Base-by-base conservation (phyloP, 2,888 invertebrate genomes). In the Habrosyne pyritoides region DNA sequence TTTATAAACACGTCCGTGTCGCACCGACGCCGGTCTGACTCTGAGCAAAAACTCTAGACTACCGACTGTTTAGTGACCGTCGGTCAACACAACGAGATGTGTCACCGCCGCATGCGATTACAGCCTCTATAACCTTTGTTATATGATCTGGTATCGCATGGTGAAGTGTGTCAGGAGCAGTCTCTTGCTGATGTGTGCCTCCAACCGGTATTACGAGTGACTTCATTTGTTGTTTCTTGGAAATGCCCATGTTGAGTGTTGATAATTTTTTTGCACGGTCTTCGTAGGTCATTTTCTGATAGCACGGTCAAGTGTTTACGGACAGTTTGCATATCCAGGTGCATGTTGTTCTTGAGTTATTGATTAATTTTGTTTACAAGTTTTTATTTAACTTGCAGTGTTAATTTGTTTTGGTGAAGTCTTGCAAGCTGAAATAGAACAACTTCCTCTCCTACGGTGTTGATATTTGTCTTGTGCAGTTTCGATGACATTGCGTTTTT, bases 191-290 rank as follows among this genome's bases (percentile, higher is more conserved):
- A 3, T 7, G 47, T 3, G 22, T 1, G 14, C 26, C 12, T n/a
- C 2, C 14, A 48, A 48, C 48, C 48, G 48, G 48, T 48, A 48
- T 48, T 14, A 8, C 24, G 26, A 26, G 30, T 52, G 52, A 56
- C 54, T 60, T 60, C 57, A 69, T 50, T 46, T 10, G 48, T 36
- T 52, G 55, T 46, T 54, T 57, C 59, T 64, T 56, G 59, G 69
- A 61, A 64, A 60, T 52, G 47, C 58, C 58, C 55, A 59, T 54
- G 48, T 46, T 47, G 47, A 21, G 49, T 47, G 36, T 42, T 8
- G 24, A 22, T 22, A 10, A 1, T 21, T 47, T 46, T 46, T 46
- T 47, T 21, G 22, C 22, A 21, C 14, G 22, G 47, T 14, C 14
- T 42, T 14, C 18, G 42, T 42, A 42, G 42, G 42, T 18, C 42